phyloP scores from a whole-genome alignment of 2,797 vertebrate species.

The Anas acuta region DNA sequence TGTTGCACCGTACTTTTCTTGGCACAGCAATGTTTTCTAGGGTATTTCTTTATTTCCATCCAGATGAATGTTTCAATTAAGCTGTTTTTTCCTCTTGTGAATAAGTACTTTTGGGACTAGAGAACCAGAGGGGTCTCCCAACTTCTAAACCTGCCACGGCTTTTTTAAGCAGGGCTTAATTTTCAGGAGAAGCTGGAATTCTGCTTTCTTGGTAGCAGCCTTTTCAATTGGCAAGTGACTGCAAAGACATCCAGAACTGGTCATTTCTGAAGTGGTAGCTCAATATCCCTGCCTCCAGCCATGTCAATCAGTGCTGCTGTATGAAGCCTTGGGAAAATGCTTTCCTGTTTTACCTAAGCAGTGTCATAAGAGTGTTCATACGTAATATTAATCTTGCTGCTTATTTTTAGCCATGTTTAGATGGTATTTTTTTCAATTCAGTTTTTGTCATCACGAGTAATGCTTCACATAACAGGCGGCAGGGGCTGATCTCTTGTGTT shows the following conservation, averaged over 20 bases:
- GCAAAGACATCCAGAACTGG: background rate
- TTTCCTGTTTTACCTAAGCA: background rate
- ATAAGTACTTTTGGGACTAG: background rate
- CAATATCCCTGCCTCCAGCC: background rate
- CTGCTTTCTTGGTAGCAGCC: background rate
- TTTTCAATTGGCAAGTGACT: background rate
- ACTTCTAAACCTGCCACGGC: background rate
- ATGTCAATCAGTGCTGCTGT: fast-evolving
- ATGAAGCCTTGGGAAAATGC: background rate
- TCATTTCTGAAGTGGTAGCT: background rate
- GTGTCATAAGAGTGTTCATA: background rate
- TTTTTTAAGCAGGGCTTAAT: background rate
- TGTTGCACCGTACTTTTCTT: background rate
- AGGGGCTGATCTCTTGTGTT: background rate
- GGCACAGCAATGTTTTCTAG: background rate
- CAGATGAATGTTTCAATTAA: background rate
- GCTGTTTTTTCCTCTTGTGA: background rate
- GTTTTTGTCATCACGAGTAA: background rate
- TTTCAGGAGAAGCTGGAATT: background rate
- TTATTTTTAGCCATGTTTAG: background rate
- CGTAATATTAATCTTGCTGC: background rate
- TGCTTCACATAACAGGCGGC: background rate
- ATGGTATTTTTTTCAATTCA: background rate
- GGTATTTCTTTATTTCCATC: background rate
- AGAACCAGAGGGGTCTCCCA: background rate